A percentile compares a stretch with the other conserved stretches of the same genome.
Conservation (phyloP, 2,888 invertebrate genomes). For the Noctua pronuba region DNA sequence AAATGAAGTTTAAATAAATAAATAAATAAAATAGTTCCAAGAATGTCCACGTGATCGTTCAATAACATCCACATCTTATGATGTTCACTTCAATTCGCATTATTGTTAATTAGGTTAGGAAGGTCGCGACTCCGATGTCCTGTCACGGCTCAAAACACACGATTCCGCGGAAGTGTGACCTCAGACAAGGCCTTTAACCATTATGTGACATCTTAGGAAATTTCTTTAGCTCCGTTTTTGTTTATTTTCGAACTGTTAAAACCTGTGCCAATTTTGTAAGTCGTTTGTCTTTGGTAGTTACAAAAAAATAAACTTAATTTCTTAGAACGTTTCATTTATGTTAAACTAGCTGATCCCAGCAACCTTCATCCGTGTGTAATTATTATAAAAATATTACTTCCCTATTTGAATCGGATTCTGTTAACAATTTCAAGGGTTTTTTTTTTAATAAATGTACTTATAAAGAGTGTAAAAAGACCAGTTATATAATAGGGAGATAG, state of each 20-base stretch:
- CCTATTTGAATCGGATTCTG: neutral
- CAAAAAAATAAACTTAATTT: neutral
- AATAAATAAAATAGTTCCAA: no score
- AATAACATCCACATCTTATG: constrained; percentile 10
- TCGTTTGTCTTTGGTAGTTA: neutral
- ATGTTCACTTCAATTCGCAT: constrained; percentile 10
- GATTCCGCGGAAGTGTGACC: constrained; percentile 68
- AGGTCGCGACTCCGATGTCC: constrained; percentile 47
- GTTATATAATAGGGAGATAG: no score
- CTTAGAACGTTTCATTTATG: neutral
- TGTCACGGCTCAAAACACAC: constrained; percentile 63
- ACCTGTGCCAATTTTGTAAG: constrained; percentile 22
- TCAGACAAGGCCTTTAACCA: constrained; percentile 68
- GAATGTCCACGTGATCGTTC: neutral
- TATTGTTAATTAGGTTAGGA: constrained; percentile 53
- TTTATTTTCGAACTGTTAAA: constrained; percentile 30
- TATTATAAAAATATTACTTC: neutral
- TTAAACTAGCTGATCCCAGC: neutral
- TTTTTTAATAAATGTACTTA: no score
- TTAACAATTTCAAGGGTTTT: neutral
- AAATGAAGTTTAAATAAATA: no score
- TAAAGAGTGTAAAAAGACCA: no score
- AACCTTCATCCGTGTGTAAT: neutral
- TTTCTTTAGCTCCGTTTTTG: constrained; percentile 51
- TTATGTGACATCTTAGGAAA: constrained; percentile 69